Percentiles rank a stretch among this genome's conserved stretches.
These are phyloP conservation scores for Bombus pyrosoma DNA, from an alignment of 1,140 invertebrate species.

Conservation along the genomic window DNA sequence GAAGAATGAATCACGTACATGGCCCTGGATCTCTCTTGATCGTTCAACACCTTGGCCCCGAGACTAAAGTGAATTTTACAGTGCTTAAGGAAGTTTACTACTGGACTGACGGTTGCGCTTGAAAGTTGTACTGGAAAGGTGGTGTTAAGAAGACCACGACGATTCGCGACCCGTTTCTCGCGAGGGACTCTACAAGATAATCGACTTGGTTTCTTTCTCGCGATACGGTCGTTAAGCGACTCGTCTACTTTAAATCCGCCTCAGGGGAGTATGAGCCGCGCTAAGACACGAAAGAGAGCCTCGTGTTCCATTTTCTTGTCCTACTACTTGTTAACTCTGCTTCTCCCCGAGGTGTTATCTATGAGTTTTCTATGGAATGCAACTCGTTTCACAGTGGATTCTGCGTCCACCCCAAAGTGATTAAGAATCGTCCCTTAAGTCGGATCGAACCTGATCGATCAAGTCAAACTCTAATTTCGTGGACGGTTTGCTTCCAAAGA, in stretches of 20 bases:
- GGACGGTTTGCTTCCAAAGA: not conserved
- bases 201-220: not conserved
- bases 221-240: not conserved
- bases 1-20: constrained; percentile 74
- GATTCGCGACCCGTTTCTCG: not conserved
- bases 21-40: constrained; percentile 55
- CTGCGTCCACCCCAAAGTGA: not conserved
- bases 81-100: not conserved
- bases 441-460: not conserved
- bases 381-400: not conserved
- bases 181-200: no score
- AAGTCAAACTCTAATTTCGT: no score
- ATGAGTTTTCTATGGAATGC: not conserved
- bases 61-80: constrained; percentile 63
- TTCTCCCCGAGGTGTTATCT: not conserved
- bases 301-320: not conserved
- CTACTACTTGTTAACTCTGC: not conserved
- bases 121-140: no score
- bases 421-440: constrained; percentile 14
- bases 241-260: constrained; percentile 54
- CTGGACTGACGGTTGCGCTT: no score
- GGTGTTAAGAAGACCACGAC: no score
- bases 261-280: not conserved
- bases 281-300: not conserved
- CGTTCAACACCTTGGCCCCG: constrained; percentile 66